Evolutionary conservation across 2,113 vertebrate species (phyloP).

Genomic region (Centrocercus urophasianus): DNA sequence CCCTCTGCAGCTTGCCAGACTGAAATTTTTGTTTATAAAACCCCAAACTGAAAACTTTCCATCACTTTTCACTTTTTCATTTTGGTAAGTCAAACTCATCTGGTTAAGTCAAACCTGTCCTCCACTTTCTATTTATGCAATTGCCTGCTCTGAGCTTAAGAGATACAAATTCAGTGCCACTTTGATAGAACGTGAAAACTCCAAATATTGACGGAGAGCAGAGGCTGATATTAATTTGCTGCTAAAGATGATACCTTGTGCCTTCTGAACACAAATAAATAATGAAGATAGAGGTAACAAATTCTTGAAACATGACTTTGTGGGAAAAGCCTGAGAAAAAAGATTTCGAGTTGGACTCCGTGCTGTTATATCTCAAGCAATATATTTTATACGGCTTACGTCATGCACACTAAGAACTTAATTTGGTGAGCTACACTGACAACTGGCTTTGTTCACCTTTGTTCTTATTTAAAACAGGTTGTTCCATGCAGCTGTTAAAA

Average conservation of each 20-base stretch:
- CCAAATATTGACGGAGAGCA: not conserved
- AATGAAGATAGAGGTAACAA: conserved; percentile 12
- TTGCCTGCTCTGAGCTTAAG: not conserved
- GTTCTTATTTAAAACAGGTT: conserved; percentile 68
- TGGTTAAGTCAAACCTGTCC: not conserved
- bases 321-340: conserved; percentile 2
- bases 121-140: not conserved
- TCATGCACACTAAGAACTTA: conserved; percentile 44
- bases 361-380: conserved; percentile 45
- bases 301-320: conserved; percentile 52
- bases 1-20: not conserved
- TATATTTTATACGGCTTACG: conserved; percentile 39
- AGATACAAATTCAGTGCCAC: not conserved
- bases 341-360: not conserved
- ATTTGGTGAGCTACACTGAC: conserved; percentile 21
- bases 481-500: conserved; percentile 41
- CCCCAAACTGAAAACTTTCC: not conserved
- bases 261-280: conserved; percentile 10
- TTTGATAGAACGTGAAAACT: not conserved
- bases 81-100: not conserved
- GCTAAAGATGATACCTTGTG: not conserved
- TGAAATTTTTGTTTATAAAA: not conserved
- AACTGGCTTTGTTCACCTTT: conserved; percentile 45
- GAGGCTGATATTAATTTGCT: conserved; percentile 17
- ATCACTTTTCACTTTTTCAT: not conserved